Base-by-base conservation (phyloP, 2,888 invertebrate genomes). In the Phragmatobia fuliginosa region DNA sequence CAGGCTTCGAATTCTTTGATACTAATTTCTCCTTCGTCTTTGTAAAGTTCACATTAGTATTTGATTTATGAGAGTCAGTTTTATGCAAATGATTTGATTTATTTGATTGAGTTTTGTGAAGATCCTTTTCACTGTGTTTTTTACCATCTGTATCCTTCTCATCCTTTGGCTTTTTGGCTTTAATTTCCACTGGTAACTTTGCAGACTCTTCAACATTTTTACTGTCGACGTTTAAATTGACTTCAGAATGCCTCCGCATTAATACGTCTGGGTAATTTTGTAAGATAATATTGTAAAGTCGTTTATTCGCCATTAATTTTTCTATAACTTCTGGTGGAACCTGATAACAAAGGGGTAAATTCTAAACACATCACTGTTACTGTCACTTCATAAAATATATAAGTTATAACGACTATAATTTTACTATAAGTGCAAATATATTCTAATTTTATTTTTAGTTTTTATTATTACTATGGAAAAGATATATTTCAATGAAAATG, bases 261-360 rank as follows among this genome's bases (percentile, higher is more conserved):
- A 97, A 84, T 41, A 97, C 85, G 80, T 96, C 96, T 0, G 97
- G 97, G 85, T 97, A 97, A 81, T 97, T 97, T 85, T 97, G 96
- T 74, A 97, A 84, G 78, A 97, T 96, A 14, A 97, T 96, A 73
- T 96, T 96, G 88, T 97, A 97, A 0, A 97, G 87, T 21, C 95
- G 95, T 77, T 96, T 96, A 81, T 97, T 97, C 66, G 94, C 89
- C 87, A 93, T 91, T 49, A 97, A 88, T 70, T 96, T 96, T 85
- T 97, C 96, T 68, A 97, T 92, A 0, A 97, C 97, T 91, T 97
- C 97, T 41, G 96, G 85, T 45, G 97, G 97, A 1, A 97, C 97
- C 97, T 97, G 85, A 41, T 66, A 63, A 70, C 41, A 63, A 62
- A 41, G 33, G 25, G 18, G 21, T 25, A 49, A 49, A 8, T 0